Evolutionary conservation across 2,888 invertebrate species (phyloP).

Genomic region (Limenitis camilla): DNA sequence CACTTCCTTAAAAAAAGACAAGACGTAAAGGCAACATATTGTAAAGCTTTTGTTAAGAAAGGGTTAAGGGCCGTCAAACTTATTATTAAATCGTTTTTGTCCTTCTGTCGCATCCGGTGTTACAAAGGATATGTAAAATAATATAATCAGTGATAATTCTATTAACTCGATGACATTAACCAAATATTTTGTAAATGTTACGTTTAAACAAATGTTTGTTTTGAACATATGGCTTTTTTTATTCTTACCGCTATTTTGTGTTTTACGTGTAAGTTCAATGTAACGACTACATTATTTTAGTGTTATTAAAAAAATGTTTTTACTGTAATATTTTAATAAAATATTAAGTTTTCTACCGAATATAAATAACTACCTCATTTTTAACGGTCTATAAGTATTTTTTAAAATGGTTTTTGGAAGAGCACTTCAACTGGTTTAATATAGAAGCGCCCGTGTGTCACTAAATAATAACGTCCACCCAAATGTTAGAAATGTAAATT

Average conservation of each 20-base stretch:
- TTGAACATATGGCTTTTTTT: conserved; percentile 54
- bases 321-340: too few species aligned
- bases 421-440: too few species aligned
- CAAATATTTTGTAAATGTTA: conserved; percentile 35
- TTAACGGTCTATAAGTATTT: too few species aligned
- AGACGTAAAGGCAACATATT: conserved; percentile 63
- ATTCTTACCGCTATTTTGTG: conserved; percentile 30
- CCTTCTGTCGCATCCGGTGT: conserved; percentile 67
- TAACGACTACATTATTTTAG: too few species aligned
- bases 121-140: conserved; percentile 71
- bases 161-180: conserved; percentile 55
- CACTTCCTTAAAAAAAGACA: conserved; percentile 58
- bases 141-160: conserved; percentile 72
- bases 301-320: too few species aligned
- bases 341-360: too few species aligned
- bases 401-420: too few species aligned
- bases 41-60: conserved; percentile 69
- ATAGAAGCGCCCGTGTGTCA: too few species aligned
- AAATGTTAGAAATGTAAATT: too few species aligned
- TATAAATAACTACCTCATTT: too few species aligned
- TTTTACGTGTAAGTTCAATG: too few species aligned
- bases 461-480: too few species aligned
- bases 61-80: conserved; percentile 69
- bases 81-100: conserved; percentile 74
- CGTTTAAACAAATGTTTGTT: conserved; percentile 52